Base-by-base conservation (phyloP, 2,888 invertebrate species). In the Dermolepida albohirtum region DNA sequence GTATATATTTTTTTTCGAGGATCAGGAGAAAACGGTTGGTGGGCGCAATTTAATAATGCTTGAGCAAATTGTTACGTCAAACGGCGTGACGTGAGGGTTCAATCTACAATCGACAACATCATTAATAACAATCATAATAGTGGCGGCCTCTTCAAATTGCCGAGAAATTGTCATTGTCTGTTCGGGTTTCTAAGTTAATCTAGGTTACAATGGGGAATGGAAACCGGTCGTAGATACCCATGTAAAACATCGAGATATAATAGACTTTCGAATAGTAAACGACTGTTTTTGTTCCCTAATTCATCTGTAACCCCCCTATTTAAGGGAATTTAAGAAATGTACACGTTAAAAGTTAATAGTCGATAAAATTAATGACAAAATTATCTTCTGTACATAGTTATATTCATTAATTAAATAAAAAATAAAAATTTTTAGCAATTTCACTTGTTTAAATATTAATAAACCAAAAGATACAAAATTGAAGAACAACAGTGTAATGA, bases 91-190 rank as follows among this genome's bases (percentile, higher is more conserved):
- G 51, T 40, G 29, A 51, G 52, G 40, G 43, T 41, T 43, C 17
- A 44, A 64, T 64, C 44, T 22, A 64, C 52, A 64, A 64, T 64
- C 52, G 52, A 22, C 41, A 43, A 40, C 64, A 54, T 64, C 64
- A 64, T 64, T 64, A 64, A 64, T 64, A 64, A 64, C 43, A 64
- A 64, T 64, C 64, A 64, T 44, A 43, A 16, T 29, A 52, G 44
- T 22, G 14, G 43, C 29, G 29, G 41, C 34, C 43, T 27, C 22
- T 40, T 52, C 29, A 64, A 64, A 64, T 64, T 64, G 43, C 44
- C 52, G 64, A 54, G 52, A 64, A 64, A 64, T 64, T 64, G 43
- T 54, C 64, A 64, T 59, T 59, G 59, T 59, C 59, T 44, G 59
- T 27, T 47, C 44, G 14, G 41, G 14, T 12, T 43, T 44, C 44